Conservation (phyloP, 2,888 invertebrate species). For the Drosophila conformis region DNA sequence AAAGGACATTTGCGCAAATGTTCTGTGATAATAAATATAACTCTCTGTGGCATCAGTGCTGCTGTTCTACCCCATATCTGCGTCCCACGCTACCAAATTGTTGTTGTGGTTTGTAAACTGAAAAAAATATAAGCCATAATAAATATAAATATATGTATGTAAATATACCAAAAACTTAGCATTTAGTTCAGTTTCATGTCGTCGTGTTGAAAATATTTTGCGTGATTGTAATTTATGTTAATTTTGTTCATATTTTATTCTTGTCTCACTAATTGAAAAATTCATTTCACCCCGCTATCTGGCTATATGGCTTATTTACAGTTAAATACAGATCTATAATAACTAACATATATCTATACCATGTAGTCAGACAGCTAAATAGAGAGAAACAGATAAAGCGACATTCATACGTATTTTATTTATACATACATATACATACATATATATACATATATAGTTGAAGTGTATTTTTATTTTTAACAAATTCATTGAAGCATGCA, state of each 20-base stretch:
- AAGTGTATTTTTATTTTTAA: neutral
- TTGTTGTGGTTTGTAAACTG: constrained; percentile 20
- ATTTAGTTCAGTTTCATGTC: constrained; percentile 57
- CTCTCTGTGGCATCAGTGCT: constrained; percentile 69
- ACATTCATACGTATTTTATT: neutral
- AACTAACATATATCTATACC: neutral
- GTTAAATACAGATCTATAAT: neutral
- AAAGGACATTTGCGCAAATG: constrained; percentile 79
- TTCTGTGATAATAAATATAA: constrained; percentile 81
- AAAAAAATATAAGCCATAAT: constrained; percentile 13
- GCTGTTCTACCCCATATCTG: constrained; percentile 6
- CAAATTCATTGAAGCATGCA: neutral
- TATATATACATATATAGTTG: neutral
- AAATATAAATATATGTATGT: constrained; percentile 9
- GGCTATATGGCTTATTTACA: neutral
- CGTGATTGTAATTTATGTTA: constrained; percentile 63
- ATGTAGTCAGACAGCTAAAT: neutral
- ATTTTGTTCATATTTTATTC: constrained; percentile 52
- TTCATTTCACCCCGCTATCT: constrained; percentile 23
- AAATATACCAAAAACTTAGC: constrained; percentile 25
- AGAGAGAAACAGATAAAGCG: neutral
- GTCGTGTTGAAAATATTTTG: constrained; percentile 52
- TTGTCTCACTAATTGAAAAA: constrained; percentile 52
- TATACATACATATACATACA: neutral
- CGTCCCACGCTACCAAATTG: neutral